Evolutionary conservation across 2,113 vertebrate genomes (phyloP).

Genomic region (Thalassarche chlororhynchos): DNA sequence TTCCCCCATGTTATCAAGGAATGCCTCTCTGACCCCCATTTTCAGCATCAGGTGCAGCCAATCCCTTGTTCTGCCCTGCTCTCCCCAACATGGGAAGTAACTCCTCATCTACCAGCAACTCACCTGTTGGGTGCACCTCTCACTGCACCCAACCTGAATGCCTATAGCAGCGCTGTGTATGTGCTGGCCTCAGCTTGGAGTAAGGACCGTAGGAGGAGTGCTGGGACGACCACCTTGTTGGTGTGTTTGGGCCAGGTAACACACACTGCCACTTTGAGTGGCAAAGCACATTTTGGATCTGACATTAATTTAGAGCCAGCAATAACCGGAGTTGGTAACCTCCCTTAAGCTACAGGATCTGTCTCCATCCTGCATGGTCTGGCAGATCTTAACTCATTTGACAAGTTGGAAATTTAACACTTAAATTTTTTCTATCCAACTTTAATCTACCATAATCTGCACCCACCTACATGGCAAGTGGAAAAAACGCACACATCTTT

Average conservation of each 20-base stretch:
- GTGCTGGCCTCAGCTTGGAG: background rate
- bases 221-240: background rate
- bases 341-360: background rate
- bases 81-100: fast-evolving
- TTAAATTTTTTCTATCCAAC: background rate
- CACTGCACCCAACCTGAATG: background rate
- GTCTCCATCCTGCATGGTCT: background rate
- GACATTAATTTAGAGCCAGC: background rate
- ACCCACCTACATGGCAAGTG: background rate
- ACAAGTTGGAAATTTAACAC: background rate
- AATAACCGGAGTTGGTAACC: background rate
- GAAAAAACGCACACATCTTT: background rate
- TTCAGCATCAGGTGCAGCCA: background rate
- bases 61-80: background rate
- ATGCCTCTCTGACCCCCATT: background rate
- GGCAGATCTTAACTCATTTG: background rate
- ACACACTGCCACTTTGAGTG: background rate
- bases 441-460: background rate
- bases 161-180: fast-evolving
- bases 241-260: background rate
- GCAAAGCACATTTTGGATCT: background rate
- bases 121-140: no score
- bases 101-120: background rate
- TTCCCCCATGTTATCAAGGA: background rate
- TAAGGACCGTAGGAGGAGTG: background rate